Evolutionary conservation across 2,888 invertebrate species (phyloP).

Genomic region (Leptopterna dolabrata): DNA sequence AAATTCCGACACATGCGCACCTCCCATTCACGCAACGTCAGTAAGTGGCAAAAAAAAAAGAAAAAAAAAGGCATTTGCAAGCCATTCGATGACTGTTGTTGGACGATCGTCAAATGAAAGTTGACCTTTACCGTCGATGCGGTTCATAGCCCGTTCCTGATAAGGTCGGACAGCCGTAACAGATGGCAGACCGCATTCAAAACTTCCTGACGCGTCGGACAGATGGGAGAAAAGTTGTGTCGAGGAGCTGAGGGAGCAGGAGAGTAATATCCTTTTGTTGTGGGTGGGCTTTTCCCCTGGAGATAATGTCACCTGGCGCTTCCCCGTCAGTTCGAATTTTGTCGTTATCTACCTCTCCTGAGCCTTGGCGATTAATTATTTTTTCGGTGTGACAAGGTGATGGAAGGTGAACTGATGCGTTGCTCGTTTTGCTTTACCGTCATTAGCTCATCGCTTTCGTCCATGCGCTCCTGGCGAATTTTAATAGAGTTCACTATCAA

Average conservation of each 20-base stretch:
- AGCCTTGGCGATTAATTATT: slow-evolving; percentile 1
- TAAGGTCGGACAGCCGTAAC: not conserved
- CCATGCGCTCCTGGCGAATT: not conserved
- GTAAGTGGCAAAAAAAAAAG: no score
- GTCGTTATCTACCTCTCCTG: not conserved
- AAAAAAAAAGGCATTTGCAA: no score
- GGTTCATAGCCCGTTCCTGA: not conserved
- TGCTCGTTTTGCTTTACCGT: not conserved
- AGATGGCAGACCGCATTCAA: not conserved
- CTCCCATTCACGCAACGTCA: no score
- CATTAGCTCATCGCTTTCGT: not conserved
- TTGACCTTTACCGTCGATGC: not conserved
- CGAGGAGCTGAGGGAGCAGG: not conserved
- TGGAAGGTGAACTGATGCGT: not conserved
- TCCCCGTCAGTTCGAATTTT: not conserved
- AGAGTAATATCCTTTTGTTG: not conserved
- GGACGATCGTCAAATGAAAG: not conserved
- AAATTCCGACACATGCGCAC: no score
- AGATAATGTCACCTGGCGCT: slow-evolving; percentile 6
- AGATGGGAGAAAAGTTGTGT: not conserved
- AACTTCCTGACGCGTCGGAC: slow-evolving; percentile 3
- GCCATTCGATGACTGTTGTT: not conserved
- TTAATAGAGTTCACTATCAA: not conserved
- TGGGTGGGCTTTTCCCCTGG: not conserved
- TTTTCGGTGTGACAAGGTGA: not conserved